Evolutionary conservation across 2,888 invertebrate genomes (phyloP), one percentile per base, ranked within the genome.

Genomic region (Drosophila infuscata): DNA sequence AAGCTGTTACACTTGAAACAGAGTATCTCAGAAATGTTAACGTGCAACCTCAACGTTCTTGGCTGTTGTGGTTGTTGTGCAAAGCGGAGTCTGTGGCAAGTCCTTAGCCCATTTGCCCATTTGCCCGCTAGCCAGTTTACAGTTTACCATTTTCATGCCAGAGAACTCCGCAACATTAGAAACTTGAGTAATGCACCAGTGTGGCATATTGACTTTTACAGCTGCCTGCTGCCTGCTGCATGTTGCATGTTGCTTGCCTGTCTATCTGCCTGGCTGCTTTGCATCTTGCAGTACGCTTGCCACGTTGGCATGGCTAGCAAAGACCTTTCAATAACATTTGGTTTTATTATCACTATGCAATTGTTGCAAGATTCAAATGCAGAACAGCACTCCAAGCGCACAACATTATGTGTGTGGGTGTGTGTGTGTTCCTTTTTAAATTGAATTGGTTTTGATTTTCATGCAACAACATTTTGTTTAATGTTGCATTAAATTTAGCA

Each of bases 291-390:
- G 35, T 35, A 29, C 56, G 53, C 60, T 32, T 30, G 66, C 66
- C 38, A 43, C 46, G 54, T 48, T 51, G 70, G 43, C 70, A 48
- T 60, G 58, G 33, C 48, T 49, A 48, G 35, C 53, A 32, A 32
- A n/a, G 38, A 25, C n/a, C 58, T 61, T 68, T 79, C 78, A 78
- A 83, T 88, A 84, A 86, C 81, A 84, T 88, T 84, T 84, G 88
- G 81, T 81, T 84, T 88, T 86, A 84, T 79, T 83, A 86, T 86
- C 88, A 79, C 75, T 73, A 43, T 79, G 80, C 70, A 77, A 85
- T 85, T 88, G 88, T 88, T 79, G 76, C 60, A 41, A 51, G 62
- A 61, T 43, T 65, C 64, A 70, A 77, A 70, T 43, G 70, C 70
- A 49, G 58, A 65, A 53, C 9, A 53, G 77, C 74, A 74, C 62